Evolutionary conservation across 2,113 vertebrate species (phyloP), one percentile per base, ranked within the genome.

Genomic region (Litocranius walleri): DNA sequence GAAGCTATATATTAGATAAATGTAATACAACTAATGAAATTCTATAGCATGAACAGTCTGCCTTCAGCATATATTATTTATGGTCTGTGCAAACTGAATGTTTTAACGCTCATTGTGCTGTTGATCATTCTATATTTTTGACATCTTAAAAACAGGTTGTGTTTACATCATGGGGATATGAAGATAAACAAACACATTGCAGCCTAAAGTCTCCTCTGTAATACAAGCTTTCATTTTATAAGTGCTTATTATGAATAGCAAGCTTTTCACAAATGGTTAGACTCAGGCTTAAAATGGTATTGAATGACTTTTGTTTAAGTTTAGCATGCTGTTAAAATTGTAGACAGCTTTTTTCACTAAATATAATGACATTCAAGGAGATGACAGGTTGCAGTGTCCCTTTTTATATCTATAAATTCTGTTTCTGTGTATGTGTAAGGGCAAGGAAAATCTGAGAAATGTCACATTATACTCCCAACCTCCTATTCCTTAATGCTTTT

Each of bases 11-110:
- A 81, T 97, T 97, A 64, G 95, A 71, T 84, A 98, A 98, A 80
- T 97, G n/a, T 88, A 98, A 97, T 95, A 94, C 95, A 97, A 84
- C 45, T 98, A 98, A 98, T 98, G 97, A 97, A 98, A 98, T 96
- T 92, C 61, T 97, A 89, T 61, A 96, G 78, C 87, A 97, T 27
- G 29, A 91, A 97, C 88, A 78, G 94, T 97, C 78, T 97, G 64
- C 62, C 50, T 97, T 95, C 74, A 74, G 85, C 97, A 97, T 95
- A 64, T 96, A 96, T 98, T 98, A 98, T 98, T 98, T 98, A 96
- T 97, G 78, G n/a, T 56, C 95, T 98, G 77, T 82, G 52, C 82
- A 95, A 98, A 93, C 89, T 97, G 96, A 98, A 91, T 96, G 95
- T 98, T 98, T 97, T 97, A 97, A 97, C 62, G 82, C 45, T 84